Conservation (phyloP, 1,140 invertebrate species). For the Mycetomoellerius zeteki region DNA sequence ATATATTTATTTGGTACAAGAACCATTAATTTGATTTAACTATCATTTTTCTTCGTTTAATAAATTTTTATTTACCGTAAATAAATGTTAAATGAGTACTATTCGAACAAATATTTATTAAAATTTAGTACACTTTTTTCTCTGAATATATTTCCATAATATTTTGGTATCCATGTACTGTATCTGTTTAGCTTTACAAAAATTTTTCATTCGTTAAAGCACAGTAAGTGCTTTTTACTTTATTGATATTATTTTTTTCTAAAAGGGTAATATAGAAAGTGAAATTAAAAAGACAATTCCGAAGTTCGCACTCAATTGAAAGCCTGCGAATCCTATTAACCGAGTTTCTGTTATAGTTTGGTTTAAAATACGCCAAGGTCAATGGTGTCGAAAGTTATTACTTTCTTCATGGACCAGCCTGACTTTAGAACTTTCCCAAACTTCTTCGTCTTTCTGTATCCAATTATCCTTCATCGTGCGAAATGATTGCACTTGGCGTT, state of each 20-base stretch:
- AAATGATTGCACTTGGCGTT: slow-evolving; percentile 53
- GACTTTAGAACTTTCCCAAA: slow-evolving; percentile 61
- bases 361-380: slow-evolving; percentile 69
- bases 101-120: too few species aligned
- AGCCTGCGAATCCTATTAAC: slow-evolving; percentile 47
- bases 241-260: neutral
- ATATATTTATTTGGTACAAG: too few species aligned
- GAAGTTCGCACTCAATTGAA: slow-evolving; percentile 17
- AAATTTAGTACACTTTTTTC: too few species aligned
- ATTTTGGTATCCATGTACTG: neutral
- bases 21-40: too few species aligned
- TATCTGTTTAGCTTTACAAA: neutral
- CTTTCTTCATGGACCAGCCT: slow-evolving; percentile 13
- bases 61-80: too few species aligned
- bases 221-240: neutral
- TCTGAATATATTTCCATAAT: neutral
- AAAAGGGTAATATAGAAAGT: neutral
- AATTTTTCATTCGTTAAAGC: neutral
- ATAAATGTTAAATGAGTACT: too few species aligned
- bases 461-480: slow-evolving; percentile 63
- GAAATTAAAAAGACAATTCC: neutral
- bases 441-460: slow-evolving; percentile 58
- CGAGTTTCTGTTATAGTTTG: slow-evolving; percentile 51
- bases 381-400: slow-evolving; percentile 49
- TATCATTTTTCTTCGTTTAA: too few species aligned